Base-by-base conservation (phyloP, 2,888 invertebrate species). In the Idaea biselata region DNA sequence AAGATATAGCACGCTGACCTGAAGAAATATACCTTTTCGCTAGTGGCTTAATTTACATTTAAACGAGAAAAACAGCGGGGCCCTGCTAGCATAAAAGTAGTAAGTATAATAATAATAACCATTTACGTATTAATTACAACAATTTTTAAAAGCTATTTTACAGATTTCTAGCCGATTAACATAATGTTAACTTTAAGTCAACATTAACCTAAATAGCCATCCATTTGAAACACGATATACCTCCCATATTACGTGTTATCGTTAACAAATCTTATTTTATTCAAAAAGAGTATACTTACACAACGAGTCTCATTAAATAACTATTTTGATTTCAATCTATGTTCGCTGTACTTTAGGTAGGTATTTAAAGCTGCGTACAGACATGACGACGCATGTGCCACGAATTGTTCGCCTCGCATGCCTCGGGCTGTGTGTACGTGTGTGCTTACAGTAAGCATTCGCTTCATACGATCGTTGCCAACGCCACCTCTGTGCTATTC, bases 321-420 rank as follows among this genome's bases (percentile, higher is more conserved):
- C 71, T 79, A 80, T 80, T 78, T 78, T 74, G 82, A 84, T 83
- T 73, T 72, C 69, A 76, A 83, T 81, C 78, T 73, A 60, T 66
- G 68, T 72, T 72, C 72, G 77, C 75, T 77, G 79, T 74, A 77
- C 69, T 56, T 11, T 16, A 33, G 33, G 33, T 33, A 33, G 33
- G 14, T 44, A 11, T 11, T 11, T 25, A 25, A n/a, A n/a, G n/a
- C n/a, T n/a, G n/a, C n/a, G n/a, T n/a, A n/a, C n/a, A n/a, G n/a
- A n/a, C n/a, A n/a, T n/a, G n/a, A n/a, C n/a, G n/a, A n/a, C n/a
- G n/a, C n/a, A n/a, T n/a, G n/a, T n/a, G n/a, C n/a, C n/a, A n/a
- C n/a, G n/a, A n/a, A n/a, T n/a, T n/a, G n/a, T n/a, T n/a, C n/a
- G n/a, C n/a, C n/a, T n/a, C n/a, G n/a, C n/a, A n/a, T n/a, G n/a